Conservation (phyloP, 1,140 invertebrate species). For the Potamilus streckersoni region DNA sequence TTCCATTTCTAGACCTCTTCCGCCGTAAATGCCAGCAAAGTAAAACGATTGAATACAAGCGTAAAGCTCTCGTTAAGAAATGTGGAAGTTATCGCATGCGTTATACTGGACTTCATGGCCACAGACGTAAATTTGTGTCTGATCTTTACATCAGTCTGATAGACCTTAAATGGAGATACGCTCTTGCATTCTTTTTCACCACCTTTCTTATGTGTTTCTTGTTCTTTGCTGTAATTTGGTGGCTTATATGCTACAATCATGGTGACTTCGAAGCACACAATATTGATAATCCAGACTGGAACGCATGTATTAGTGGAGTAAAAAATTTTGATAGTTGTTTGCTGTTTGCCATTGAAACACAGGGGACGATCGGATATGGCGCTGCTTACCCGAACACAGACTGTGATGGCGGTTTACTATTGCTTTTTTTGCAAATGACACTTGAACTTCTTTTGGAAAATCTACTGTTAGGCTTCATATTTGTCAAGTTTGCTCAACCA, state of each 20-base stretch:
- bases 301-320: constrained; percentile 60
- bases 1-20: constrained; percentile 24
- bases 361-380: constrained; percentile 71
- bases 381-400: constrained; percentile 77
- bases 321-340: constrained; percentile 61
- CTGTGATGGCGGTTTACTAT: constrained; percentile 51
- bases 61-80: constrained; percentile 50
- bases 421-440: constrained; percentile 60
- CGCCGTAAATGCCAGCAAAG: constrained; percentile 32
- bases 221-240: constrained; percentile 93
- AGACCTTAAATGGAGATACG: constrained; percentile 92
- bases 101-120: constrained; percentile 45
- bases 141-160: constrained; percentile 60
- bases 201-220: constrained; percentile 94
- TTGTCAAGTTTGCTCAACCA: constrained; percentile 62
- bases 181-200: constrained; percentile 89
- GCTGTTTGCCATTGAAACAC: constrained; percentile 70
- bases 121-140: constrained; percentile 46
- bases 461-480: constrained; percentile 61
- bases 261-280: constrained; percentile 83
- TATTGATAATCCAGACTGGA: constrained; percentile 62
- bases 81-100: constrained; percentile 38
- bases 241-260: constrained; percentile 91
- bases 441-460: constrained; percentile 63
- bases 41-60: constrained; percentile 25